A percentile compares a stretch with the other conserved stretches of the same genome.
Evolutionary conservation across 2,888 invertebrate genomes (phyloP).

Genomic region (Nomada ferruginata): DNA sequence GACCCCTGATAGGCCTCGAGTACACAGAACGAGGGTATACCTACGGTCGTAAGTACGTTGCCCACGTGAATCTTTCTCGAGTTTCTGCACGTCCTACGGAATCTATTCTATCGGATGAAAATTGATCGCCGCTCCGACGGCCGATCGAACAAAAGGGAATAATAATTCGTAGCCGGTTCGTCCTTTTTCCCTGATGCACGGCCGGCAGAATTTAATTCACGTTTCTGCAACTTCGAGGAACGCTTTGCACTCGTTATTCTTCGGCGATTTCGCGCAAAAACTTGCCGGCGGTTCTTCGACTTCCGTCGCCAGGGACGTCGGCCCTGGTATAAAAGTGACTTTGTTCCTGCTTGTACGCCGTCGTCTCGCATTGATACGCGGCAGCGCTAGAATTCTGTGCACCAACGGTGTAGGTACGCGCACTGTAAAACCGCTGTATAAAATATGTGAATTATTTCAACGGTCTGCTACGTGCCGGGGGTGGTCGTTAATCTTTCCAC

Average conservation of each 20-base stretch:
- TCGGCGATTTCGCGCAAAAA: conserved; percentile 61
- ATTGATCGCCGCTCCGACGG: conserved; percentile 50
- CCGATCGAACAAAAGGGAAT: conserved; percentile 45
- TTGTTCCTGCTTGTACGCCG: conserved; percentile 37
- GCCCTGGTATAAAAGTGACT: conserved; percentile 48
- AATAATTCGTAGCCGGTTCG: conserved; percentile 7
- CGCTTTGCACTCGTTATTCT: conserved; percentile 68
- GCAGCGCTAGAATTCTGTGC: conserved; percentile 45
- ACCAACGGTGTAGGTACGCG: conserved; percentile 7
- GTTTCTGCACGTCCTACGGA: conserved; percentile 53
- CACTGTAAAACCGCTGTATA: conserved; percentile 54
- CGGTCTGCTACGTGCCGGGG: conserved; percentile 40
- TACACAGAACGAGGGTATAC: conserved; percentile 6
- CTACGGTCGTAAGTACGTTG: conserved; percentile 15
- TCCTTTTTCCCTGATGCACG: background rate
- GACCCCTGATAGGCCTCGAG: conserved; percentile 74
- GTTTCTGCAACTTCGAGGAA: conserved; percentile 57
- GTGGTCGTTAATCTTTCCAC: conserved; percentile 54
- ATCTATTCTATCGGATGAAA: conserved; percentile 49
- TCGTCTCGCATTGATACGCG: conserved; percentile 37
- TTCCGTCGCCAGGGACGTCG: conserved; percentile 66
- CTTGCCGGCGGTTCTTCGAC: conserved; percentile 67
- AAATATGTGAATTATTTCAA: conserved; percentile 57
- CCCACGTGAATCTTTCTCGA: conserved; percentile 68
- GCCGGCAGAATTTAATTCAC: conserved; percentile 29